Evolutionary conservation across 2,888 invertebrate species (phyloP).

Genomic region (Eupelmus urozonus): DNA sequence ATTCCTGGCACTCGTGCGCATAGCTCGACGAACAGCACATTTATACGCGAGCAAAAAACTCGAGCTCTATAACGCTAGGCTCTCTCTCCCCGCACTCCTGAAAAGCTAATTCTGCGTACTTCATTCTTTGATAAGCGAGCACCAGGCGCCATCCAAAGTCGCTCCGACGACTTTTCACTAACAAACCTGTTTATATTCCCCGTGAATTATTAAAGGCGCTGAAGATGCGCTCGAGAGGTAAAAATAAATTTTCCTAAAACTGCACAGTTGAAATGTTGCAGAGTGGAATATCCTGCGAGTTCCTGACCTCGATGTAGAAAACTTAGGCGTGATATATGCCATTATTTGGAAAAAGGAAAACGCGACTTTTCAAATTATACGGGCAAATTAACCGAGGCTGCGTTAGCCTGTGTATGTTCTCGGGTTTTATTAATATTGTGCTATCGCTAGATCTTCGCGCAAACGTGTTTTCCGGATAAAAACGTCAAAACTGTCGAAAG

Average conservation of each 20-base stretch:
- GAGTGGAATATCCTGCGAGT: neutral
- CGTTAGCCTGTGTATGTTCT: no score
- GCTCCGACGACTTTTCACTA: neutral
- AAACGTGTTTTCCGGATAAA: no score
- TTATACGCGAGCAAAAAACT: neutral
- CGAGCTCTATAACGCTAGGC: no score
- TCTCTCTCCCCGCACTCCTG: neutral
- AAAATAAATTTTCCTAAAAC: neutral
- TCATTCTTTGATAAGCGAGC: neutral
- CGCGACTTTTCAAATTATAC: no score
- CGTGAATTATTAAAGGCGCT: neutral
- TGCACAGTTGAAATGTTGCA: neutral
- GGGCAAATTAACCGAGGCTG: no score
- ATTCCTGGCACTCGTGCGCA: neutral
- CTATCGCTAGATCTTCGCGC: no score
- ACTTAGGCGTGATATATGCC: no score
- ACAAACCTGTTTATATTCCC: constrained; percentile 24
- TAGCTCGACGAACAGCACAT: no score
- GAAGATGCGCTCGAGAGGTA: neutral
- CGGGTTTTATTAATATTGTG: no score
- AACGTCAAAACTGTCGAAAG: no score
- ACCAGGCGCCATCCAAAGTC: no score
- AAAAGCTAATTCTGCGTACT: constrained; percentile 5
- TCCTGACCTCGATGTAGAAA: neutral
- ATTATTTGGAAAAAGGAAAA: no score